Base-by-base conservation (phyloP, 2,113 vertebrate species). In the Dunckerocampus dactyliophorus region DNA sequence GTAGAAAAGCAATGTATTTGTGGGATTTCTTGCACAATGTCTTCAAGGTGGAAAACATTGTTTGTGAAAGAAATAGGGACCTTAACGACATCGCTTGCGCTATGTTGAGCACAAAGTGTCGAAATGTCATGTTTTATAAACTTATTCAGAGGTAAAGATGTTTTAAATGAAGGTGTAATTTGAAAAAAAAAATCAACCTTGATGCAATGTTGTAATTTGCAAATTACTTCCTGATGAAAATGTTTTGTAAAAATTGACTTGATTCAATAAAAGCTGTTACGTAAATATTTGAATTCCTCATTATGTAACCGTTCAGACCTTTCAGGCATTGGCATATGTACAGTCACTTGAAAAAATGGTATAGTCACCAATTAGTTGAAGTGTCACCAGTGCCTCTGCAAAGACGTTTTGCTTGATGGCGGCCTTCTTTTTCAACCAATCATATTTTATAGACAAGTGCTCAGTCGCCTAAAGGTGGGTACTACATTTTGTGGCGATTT, bases 121-220 rank as follows among this genome's bases (percentile, higher is more conserved):
- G 66, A 77, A 71, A 76, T 82, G 87, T 87, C 85, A 87, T 57
- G 82, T 91, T 91, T 89, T 88, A 89, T 89, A 88, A 90, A 89
- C 85, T 85, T 85, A 86, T 83, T 68, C 79, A 85, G 79, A 87
- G 81, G 63, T 82, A 69, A 83, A 82, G 69, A 82, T 78, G 79
- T 69, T 82, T 82, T 86, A 74, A 72, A 67, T 56, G 34, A 74
- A 85, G 58, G 81, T 77, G 79, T 75, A 74, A 85, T 86, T 80
- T 58, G 9, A 34, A 53, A 28, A 52, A 50, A 81, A 72, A 76
- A 76, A 72, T 83, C 78, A 64, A 82, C 71, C 59, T 75, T 77
- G 69, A 79, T 81, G 83, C 86, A 86, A 82, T 85, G 72, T 83
- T 89, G 84, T 88, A 85, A 80, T 85, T 84, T 88, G 84, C 77